Conservation (phyloP, 2,113 vertebrate species). For the Sciurus niger region DNA sequence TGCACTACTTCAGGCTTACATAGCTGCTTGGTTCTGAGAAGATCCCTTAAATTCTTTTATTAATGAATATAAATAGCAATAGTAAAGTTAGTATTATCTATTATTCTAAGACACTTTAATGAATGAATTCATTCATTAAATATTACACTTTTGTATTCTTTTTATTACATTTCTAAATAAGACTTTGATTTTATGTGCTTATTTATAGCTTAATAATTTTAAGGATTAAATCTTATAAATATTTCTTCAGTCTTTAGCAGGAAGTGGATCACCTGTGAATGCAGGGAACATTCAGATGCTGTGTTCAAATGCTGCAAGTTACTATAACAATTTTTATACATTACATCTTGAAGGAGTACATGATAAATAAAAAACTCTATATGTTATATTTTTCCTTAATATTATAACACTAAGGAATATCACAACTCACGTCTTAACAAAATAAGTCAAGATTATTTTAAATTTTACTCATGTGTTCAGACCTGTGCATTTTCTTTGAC, state of each 20-base stretch:
- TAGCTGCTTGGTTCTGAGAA: neutral
- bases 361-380: neutral
- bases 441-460: neutral
- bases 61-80: neutral
- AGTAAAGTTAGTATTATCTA: neutral
- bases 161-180: slow-evolving; percentile 22
- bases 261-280: neutral
- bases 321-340: neutral
- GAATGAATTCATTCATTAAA: neutral
- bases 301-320: neutral
- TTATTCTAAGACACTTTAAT: neutral
- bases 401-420: neutral
- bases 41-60: neutral
- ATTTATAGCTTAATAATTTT: neutral
- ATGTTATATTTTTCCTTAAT: neutral
- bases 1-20: neutral
- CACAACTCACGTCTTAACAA: neutral
- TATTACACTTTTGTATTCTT: neutral
- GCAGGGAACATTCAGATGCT: neutral
- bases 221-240: neutral
- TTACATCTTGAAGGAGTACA: neutral
- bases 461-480: neutral
- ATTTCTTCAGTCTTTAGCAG: neutral
- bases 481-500: neutral
- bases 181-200: neutral